Conservation (phyloP, 1,140 invertebrate species). For the Drosophila auraria region DNA sequence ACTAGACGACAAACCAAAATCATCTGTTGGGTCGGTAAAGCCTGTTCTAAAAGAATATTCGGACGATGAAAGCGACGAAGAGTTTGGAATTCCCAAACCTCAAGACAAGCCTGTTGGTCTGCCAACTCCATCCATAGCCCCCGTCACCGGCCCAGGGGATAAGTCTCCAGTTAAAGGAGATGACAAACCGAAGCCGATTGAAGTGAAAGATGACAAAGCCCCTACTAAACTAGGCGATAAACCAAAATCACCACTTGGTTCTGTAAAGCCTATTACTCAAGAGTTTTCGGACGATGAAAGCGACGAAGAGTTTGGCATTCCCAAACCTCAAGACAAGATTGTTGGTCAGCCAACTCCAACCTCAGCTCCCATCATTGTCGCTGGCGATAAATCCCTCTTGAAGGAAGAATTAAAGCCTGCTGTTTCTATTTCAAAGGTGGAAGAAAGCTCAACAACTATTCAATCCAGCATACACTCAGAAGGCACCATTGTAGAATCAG, state of each 20-base stretch:
- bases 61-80: not conserved
- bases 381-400: too few relatives aligned
- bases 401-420: not conserved
- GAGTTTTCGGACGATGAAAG: too few relatives aligned
- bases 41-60: too few relatives aligned
- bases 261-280: too few relatives aligned
- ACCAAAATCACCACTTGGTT: not conserved
- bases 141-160: too few relatives aligned
- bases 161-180: too few relatives aligned
- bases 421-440: not conserved
- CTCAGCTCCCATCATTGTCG: too few relatives aligned
- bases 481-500: not conserved
- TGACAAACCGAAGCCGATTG: slow-evolving; percentile 1
- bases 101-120: too few relatives aligned
- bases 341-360: not conserved
- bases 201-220: not conserved
- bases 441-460: slow-evolving; percentile 7
- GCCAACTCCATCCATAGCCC: not conserved
- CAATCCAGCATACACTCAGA: not conserved
- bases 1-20: slow-evolving; percentile 16
- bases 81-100: too few relatives aligned
- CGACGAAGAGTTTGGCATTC: too few relatives aligned
- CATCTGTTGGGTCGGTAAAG: not conserved
- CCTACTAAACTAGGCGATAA: slow-evolving; percentile 12
- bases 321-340: too few relatives aligned